Percentiles rank a stretch among this genome's conserved stretches.
These are phyloP conservation scores for Probaryconus sp. DNA, from an alignment of 1,140 invertebrate genomes.

Conservation along the genomic window DNA sequence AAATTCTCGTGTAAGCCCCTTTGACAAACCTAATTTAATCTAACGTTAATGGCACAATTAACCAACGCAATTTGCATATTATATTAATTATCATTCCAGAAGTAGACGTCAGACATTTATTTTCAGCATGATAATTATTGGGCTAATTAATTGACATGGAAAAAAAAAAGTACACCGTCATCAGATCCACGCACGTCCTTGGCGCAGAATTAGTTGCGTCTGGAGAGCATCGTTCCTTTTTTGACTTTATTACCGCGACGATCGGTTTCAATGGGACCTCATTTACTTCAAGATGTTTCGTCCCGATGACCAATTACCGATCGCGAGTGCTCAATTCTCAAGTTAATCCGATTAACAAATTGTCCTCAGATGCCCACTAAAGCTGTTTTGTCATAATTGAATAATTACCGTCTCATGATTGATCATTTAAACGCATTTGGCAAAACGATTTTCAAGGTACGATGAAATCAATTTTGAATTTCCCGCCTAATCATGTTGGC, in stretches of 20 bases:
- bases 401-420: too few relatives aligned
- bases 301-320: constrained; percentile 13
- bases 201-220: not conserved
- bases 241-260: constrained; percentile 22
- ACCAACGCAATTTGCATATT: not conserved
- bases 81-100: not conserved
- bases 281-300: constrained; percentile 10
- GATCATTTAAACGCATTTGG: too few relatives aligned
- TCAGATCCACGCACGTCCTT: constrained; percentile 39
- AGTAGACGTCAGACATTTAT: constrained; percentile 1
- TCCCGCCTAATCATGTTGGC: too few relatives aligned
- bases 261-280: constrained; percentile 25
- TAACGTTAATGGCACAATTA: too few relatives aligned
- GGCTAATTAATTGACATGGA: constrained; percentile 22
- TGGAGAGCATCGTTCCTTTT: constrained; percentile 39
- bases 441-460: too few relatives aligned
- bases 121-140: constrained; percentile 15
- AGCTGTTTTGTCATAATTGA: too few relatives aligned
- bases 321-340: not conserved
- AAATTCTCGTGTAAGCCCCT: too few relatives aligned
- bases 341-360: constrained; percentile 1
- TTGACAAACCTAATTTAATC: too few relatives aligned
- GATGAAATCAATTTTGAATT: too few relatives aligned
- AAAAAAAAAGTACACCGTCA: constrained; percentile 31
- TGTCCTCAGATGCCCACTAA: too few relatives aligned